Base-by-base conservation (phyloP, 92 coral and sea anemone genomes). In the Porites evermanni region DNA sequence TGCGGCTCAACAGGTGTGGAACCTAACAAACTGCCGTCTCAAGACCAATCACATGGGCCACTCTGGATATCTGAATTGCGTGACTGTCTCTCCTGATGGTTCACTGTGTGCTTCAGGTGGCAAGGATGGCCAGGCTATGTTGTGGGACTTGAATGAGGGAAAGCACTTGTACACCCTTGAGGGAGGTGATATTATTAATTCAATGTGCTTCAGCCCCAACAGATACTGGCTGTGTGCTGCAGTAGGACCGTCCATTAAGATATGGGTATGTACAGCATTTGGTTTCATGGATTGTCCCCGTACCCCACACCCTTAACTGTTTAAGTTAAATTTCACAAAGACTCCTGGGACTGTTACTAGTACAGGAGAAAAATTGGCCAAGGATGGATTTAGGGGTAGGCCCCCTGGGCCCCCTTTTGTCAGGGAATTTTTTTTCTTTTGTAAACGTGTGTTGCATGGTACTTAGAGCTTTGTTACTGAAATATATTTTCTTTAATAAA, bases 21-120 rank as follows among this genome's bases (percentile, higher is more conserved):
- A 97, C 73, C 84, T 97, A 88, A 97, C 99, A 81, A 97, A 97
- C 90, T 97, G 99, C 77, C 98, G 99, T 70, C 99, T 97, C 51
- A 97, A 97, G 95, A 97, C 99, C 80, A 97, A 97, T 91, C 99
- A 97, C 85, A 89, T 95, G 78, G 99, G 98, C 29, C 99, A 97
- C 77, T 90, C 89, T 63, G 99, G 99, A 32, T 97, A 95, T 79
- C 98, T 95, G 29, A 97, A 97, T 95, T 91, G 95, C 72, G 99
- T 97, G 75, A 97, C 99, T 44, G 99, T 97, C 10, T 97, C 99
- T 4, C 99, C 99, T 52, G 99, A 97, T 79, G 99, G 99, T 12
- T 97, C 98, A n/a, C 89, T 97, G 74, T 97, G 99, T 92, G 99
- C 98, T 1, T 97, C 99, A 2, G 99, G 99, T 67, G 99, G 99